Conservation (phyloP, 2,797 vertebrate species). For the Coluber constrictor region DNA sequence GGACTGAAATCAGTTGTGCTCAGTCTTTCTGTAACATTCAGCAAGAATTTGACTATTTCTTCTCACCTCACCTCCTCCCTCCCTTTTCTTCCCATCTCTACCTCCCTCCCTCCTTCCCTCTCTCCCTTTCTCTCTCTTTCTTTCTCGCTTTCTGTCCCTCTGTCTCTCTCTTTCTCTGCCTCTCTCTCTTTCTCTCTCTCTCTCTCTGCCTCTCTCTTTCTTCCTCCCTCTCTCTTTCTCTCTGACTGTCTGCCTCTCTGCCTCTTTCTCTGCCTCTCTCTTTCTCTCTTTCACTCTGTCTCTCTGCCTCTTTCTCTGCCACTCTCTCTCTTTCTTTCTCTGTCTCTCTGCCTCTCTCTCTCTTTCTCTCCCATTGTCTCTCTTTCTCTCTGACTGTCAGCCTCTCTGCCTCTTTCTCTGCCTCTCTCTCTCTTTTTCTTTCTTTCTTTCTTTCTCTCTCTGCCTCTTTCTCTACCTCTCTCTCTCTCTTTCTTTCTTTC, state of each 20-base stretch:
- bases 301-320: too few species aligned
- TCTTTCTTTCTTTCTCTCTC: too few species aligned
- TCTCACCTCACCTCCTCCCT: too few species aligned
- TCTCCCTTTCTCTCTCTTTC: background rate
- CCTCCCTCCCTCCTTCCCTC: accelerated
- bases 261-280: accelerated
- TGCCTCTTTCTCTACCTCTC: too few species aligned
- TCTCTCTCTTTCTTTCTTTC: too few species aligned
- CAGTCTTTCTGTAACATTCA: background rate
- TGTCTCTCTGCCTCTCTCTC: accelerated
- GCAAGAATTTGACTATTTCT: background rate
- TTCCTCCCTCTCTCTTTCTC: accelerated
- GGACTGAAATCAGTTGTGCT: background rate
- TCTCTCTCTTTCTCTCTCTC: too few species aligned
- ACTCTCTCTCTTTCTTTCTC: too few species aligned
- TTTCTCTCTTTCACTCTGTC: too few species aligned
- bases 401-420: background rate
- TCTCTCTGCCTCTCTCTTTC: accelerated
- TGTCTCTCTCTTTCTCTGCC: background rate
- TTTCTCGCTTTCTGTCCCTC: background rate
- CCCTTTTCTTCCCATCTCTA: too few species aligned
- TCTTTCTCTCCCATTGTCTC: too few species aligned
- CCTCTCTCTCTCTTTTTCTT: accelerated
- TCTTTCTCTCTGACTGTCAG: accelerated
- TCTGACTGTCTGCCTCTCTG: background rate